Evolutionary conservation across 2,113 vertebrate genomes (phyloP).

Genomic region (Aptenodytes patagonicus): DNA sequence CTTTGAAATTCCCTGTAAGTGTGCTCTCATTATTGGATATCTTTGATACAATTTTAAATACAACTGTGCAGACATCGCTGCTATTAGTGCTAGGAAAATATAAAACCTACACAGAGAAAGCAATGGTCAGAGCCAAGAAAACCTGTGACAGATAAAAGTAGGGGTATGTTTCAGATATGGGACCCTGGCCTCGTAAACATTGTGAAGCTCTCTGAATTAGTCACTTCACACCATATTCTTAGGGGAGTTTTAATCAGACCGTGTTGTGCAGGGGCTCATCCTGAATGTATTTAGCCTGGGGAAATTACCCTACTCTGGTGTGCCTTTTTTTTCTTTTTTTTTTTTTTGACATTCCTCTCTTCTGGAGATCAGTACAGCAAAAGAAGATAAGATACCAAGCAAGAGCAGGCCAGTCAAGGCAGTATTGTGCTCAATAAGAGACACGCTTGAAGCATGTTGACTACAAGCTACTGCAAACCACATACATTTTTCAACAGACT

Average conservation of each 20-base stretch:
- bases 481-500: slow-evolving; percentile 30
- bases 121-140: neutral
- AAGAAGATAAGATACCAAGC: slow-evolving; percentile 47
- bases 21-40: slow-evolving; percentile 39
- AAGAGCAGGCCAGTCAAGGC: slow-evolving; percentile 36
- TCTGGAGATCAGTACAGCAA: neutral
- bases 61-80: neutral
- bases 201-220: slow-evolving; percentile 27
- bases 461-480: slow-evolving; percentile 24
- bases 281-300: slow-evolving; percentile 8
- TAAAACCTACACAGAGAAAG: slow-evolving; percentile 19
- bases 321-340: neutral
- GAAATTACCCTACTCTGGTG: slow-evolving; percentile 1
- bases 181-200: neutral
- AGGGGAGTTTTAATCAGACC: slow-evolving; percentile 31
- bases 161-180: neutral
- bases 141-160: neutral
- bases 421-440: slow-evolving; percentile 17
- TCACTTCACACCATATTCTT: slow-evolving; percentile 18
- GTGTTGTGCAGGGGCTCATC: neutral
- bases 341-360: neutral
- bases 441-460: slow-evolving; percentile 10
- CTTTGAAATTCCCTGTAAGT: slow-evolving; percentile 54
- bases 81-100: slow-evolving; percentile 22
- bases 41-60: slow-evolving; percentile 54